Base-by-base conservation (phyloP, 2,797 vertebrate genomes). In the Thripadectes ignobilis region DNA sequence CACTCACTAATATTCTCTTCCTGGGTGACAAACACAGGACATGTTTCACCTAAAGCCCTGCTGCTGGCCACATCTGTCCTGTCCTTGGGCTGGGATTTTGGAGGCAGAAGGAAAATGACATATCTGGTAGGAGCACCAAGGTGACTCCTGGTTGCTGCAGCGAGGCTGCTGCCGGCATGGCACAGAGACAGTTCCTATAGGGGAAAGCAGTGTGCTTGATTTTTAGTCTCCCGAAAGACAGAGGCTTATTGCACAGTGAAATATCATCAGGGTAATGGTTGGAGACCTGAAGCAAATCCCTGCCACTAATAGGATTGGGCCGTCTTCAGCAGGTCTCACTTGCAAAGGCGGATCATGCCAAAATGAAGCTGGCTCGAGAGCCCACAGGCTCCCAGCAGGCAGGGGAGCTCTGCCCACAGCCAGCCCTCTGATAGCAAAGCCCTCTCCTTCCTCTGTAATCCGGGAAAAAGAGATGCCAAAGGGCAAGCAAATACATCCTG, bases 271-370 rank as follows among this genome's bases (percentile, higher is more conserved):
- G 55, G 72, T 88, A 90, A 75, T 93, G 83, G 72, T n/a, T 76
- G 71, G 46, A 76, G 59, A 95, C 90, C 85, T 78, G 80, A 86
- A 94, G 76, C 48, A 94, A 95, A 95, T 92, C 90, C 71, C 80
- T 90, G 78, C 79, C 2, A 8, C 89, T 95, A 95, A 95, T 88
- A 96, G 89, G 89, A 96, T 94, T 94, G 85, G 67, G 85, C 73
- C 21, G 1, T 69, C 85, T 81, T 94, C 86, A 87, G 88, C 77
- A 90, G 85, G 69, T 94, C 83, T 88, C 69, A 24, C 80, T 86
- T 0, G 0, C 90, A 85, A 84, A 93, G 74, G 59, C 6, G 0
- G 85, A 92, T 88, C 69, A 63, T 41, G 67, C 80, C 85, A 86
- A 86, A 84, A 51, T 0, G 21, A 88, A 89, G 65, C 83, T 81